Conservation (phyloP, 2,797 vertebrate species). For the Gambusia yucatana region DNA sequence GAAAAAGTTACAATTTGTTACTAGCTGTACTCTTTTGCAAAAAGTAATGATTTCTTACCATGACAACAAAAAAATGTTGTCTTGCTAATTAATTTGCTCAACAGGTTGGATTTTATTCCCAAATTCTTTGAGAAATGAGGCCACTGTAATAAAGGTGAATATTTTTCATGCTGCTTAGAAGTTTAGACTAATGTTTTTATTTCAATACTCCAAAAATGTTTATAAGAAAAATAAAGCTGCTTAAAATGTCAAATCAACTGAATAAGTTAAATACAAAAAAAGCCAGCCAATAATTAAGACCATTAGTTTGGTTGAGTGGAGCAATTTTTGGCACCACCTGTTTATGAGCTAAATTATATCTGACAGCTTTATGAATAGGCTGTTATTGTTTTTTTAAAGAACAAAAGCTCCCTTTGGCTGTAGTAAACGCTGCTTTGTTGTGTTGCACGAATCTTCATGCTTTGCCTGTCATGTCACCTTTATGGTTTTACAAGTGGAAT, state of each 20-base stretch:
- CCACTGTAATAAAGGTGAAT: not conserved
- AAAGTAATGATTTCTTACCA: not conserved
- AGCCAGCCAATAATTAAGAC: not conserved
- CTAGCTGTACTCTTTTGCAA: not conserved
- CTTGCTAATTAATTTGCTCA: not conserved
- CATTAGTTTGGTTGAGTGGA: slow-evolving; percentile 9
- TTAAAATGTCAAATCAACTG: not conserved
- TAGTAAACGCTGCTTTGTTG: slow-evolving; percentile 3
- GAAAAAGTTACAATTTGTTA: not conserved
- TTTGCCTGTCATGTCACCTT: slow-evolving; percentile 28
- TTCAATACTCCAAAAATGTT: not conserved
- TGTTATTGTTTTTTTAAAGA: slow-evolving; percentile 19
- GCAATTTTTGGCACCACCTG: slow-evolving; percentile 1
- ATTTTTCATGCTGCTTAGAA: not conserved
- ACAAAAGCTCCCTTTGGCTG: slow-evolving; percentile 2
- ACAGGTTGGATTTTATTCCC: not conserved
- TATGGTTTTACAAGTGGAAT: slow-evolving; percentile 21
- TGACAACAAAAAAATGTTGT: not conserved
- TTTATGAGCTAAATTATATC: slow-evolving; percentile 4
- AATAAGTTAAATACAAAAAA: not conserved
- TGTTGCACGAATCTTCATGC: slow-evolving; percentile 2
- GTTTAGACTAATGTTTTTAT: not conserved
- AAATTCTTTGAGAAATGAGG: not conserved
- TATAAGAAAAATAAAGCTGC: not conserved
- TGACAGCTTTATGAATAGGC: slow-evolving; percentile 14